Percentiles rank a stretch among this genome's conserved stretches.
These are phyloP conservation scores for Lycaon pictus DNA, from an alignment of 2,113 vertebrate species.

Conservation along the genomic window DNA sequence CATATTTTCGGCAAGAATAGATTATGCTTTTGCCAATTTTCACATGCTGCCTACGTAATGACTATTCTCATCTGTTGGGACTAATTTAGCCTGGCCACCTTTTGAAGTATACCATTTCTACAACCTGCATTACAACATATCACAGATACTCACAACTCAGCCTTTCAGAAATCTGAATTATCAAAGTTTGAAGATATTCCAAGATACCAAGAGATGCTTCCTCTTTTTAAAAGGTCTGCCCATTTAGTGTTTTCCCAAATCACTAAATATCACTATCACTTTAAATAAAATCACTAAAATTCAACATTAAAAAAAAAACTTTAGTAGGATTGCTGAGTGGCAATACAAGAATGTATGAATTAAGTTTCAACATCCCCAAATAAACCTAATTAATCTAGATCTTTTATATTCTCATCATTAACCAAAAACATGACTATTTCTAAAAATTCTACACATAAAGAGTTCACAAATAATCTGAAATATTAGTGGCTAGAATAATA, in stretches of 20 bases:
- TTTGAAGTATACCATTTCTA: not conserved
- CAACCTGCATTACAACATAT: not conserved
- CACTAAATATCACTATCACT: not conserved
- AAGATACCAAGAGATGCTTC: slow-evolving; percentile 44
- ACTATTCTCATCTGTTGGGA: not conserved
- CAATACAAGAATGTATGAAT: not conserved
- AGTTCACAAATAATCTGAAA: slow-evolving; percentile 14
- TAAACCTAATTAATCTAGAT: not conserved
- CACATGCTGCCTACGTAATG: not conserved
- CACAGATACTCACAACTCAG: not conserved
- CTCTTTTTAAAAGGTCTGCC: not conserved
- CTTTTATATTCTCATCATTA: not conserved
- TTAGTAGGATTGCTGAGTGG: not conserved
- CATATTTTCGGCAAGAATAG: not conserved
- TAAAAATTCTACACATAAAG: slow-evolving; percentile 39
- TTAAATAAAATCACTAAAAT: slow-evolving; percentile 43
- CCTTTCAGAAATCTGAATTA: slow-evolving; percentile 23
- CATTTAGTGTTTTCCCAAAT: not conserved
- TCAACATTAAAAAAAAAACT: not conserved
- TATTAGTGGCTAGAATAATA: not conserved
- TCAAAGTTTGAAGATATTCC: not conserved
- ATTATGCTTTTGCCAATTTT: not conserved
- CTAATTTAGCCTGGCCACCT: not conserved
- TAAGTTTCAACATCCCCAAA: not conserved
- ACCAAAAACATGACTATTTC: not conserved